A percentile compares a stretch with the other conserved stretches of the same genome.
These are phyloP conservation scores for Aphelocoma coerulescens DNA, from an alignment of 2,113 vertebrate species.

Conservation along the genomic window DNA sequence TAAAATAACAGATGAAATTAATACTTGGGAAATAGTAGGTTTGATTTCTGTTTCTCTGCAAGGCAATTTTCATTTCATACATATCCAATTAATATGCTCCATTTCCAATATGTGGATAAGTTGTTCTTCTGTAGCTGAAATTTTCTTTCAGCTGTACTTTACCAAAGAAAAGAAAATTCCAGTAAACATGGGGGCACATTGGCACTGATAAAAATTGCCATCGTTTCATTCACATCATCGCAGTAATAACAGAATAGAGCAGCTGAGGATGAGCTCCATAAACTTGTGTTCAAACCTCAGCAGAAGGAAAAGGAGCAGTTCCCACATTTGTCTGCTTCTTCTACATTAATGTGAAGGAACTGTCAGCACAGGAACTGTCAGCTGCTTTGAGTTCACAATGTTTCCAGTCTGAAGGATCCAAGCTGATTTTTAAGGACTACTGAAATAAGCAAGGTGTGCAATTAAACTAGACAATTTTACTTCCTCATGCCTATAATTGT, in stretches of 20 bases:
- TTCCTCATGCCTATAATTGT: background rate
- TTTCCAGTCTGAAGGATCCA: background rate
- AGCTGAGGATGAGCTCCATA: background rate
- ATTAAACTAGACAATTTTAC: background rate
- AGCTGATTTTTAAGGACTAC: background rate
- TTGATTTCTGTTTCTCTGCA: conserved; percentile 37
- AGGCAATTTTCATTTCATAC: conserved; percentile 31
- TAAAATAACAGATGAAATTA: conserved; percentile 4
- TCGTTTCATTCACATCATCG: background rate
- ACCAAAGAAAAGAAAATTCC: background rate
- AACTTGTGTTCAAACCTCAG: background rate
- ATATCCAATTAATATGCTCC: conserved; percentile 41
- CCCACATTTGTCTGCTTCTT: background rate
- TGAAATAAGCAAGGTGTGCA: background rate
- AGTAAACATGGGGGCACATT: background rate
- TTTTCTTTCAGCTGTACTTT: background rate
- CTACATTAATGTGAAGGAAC: background rate
- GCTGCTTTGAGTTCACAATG: background rate
- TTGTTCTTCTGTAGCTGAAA: background rate
- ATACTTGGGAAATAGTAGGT: conserved; percentile 2
- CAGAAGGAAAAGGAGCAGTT: background rate
- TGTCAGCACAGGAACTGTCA: background rate
- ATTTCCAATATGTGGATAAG: conserved; percentile 9
- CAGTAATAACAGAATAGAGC: background rate
- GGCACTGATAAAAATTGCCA: background rate